These are phyloP conservation scores for Tauraco hartlaubi DNA, from an alignment of 2,797 vertebrate genomes.

Conservation along the genomic window DNA sequence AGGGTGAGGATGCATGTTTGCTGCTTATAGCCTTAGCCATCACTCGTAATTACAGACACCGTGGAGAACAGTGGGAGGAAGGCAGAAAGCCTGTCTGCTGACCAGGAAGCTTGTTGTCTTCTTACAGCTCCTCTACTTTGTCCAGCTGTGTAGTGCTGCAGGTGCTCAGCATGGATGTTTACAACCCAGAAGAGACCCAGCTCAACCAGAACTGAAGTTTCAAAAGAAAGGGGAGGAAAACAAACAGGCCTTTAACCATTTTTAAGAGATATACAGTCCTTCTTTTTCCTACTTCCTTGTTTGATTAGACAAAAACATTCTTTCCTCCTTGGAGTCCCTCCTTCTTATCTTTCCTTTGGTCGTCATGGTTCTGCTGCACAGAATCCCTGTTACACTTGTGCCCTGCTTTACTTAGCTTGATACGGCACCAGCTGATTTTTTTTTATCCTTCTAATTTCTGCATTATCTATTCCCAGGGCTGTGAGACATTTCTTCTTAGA, in stretches of 20 bases:
- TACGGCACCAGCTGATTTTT: neutral
- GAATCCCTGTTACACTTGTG: neutral
- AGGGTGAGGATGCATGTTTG: neutral
- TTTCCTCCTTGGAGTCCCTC: neutral
- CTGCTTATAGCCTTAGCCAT: neutral
- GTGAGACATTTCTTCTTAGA: constrained; percentile 19
- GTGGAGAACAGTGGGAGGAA: neutral
- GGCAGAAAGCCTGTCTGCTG: constrained; percentile 7
- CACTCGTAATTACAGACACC: neutral
- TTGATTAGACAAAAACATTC: neutral
- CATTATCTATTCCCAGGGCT: constrained; percentile 23
- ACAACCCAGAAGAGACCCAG: neutral
- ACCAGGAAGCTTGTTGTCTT: constrained; percentile 7
- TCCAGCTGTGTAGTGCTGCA: constrained; percentile 17
- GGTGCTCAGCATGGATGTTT: constrained; percentile 14
- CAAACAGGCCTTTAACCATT: neutral
- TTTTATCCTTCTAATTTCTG: constrained; percentile 33
- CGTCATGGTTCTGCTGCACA: neutral
- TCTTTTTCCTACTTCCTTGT: neutral
- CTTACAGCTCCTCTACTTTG: neutral
- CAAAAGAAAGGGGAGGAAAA: neutral
- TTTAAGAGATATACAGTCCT: neutral
- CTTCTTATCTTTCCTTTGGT: neutral
- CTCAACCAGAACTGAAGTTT: neutral
- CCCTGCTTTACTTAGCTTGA: constrained; percentile 29